phyloP scores from a whole-genome alignment of 2,888 invertebrate genomes.

The Diarsia rubi region DNA sequence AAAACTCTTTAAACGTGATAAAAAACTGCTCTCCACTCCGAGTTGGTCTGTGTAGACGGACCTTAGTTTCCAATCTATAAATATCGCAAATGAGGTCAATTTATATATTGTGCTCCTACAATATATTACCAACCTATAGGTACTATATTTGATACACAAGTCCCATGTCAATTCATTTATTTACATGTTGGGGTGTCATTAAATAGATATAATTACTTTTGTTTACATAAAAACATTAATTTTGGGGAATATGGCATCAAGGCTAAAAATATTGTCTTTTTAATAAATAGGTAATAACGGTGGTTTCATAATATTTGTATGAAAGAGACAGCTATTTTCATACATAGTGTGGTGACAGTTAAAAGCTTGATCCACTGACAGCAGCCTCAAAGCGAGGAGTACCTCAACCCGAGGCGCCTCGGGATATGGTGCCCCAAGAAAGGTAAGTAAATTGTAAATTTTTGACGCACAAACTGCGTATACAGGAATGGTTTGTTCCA shows the following conservation, averaged over 20 bases:
- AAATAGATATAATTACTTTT: slow-evolving; percentile 16
- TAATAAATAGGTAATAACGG: background rate
- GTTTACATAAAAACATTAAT: slow-evolving; percentile 42
- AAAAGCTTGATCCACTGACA: slow-evolving; percentile 11
- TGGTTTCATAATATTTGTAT: slow-evolving; percentile 7
- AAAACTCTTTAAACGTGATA: too few relatives aligned
- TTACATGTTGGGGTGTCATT: slow-evolving; percentile 36
- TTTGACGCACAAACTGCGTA: slow-evolving; percentile 31
- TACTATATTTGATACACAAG: slow-evolving; percentile 9
- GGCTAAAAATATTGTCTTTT: slow-evolving; percentile 8
- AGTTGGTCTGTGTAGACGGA: too few relatives aligned
- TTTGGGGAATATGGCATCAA: too few relatives aligned
- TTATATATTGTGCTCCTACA: slow-evolving; percentile 24
- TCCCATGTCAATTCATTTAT: slow-evolving; percentile 37
- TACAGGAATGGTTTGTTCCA: slow-evolving; percentile 4
- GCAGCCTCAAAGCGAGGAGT: slow-evolving; percentile 26
- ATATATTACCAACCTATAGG: slow-evolving; percentile 41
- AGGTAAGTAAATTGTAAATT: slow-evolving; percentile 8
- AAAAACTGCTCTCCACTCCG: too few relatives aligned
- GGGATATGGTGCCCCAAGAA: slow-evolving; percentile 15
- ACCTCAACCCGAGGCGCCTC: slow-evolving; percentile 14
- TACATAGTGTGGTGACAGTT: slow-evolving; percentile 23
- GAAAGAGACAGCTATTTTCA: slow-evolving; percentile 4
- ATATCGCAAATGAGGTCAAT: background rate
- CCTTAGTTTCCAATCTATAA: too few relatives aligned